A percentile compares a stretch with the other conserved stretches of the same genome.
These are phyloP conservation scores for Panthera leo DNA, from an alignment of 2,113 vertebrate genomes.

Conservation along the genomic window DNA sequence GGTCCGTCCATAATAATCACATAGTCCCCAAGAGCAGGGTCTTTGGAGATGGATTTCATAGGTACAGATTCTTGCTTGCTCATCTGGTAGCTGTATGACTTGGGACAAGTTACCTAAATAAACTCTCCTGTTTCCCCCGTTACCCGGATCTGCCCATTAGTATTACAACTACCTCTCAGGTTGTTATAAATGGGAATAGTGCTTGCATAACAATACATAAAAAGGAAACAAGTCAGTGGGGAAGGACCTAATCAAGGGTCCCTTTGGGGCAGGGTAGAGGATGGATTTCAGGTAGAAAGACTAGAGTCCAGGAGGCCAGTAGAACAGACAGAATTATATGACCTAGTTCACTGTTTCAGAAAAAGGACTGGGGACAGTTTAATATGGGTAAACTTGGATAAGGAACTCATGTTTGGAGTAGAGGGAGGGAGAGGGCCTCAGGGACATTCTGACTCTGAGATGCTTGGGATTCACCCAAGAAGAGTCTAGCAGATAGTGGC, in stretches of 20 bases:
- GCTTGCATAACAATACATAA: not conserved
- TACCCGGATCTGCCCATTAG: not conserved
- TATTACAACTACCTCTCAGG: no score
- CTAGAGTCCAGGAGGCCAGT: not conserved
- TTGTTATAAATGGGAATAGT: not conserved
- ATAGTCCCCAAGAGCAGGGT: not conserved
- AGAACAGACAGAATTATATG: not conserved
- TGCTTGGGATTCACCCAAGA: not conserved
- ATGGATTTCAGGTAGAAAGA: not conserved
- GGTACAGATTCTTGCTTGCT: not conserved
- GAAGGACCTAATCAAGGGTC: not conserved
- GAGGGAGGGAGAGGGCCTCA: not conserved
- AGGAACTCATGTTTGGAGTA: not conserved
- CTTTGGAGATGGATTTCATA: not conserved
- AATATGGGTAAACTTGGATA: accelerated
- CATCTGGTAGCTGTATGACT: not conserved
- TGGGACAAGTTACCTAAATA: not conserved
- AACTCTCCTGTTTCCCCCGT: not conserved
- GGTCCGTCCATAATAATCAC: not conserved
- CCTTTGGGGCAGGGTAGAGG: not conserved
- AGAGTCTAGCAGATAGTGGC: not conserved
- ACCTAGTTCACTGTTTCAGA: not conserved
- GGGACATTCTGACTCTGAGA: not conserved
- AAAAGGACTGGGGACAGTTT: not conserved
- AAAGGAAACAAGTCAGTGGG: not conserved